These are phyloP conservation scores for Gobius niger DNA, from an alignment of 2,113 vertebrate species.

Conservation along the genomic window DNA sequence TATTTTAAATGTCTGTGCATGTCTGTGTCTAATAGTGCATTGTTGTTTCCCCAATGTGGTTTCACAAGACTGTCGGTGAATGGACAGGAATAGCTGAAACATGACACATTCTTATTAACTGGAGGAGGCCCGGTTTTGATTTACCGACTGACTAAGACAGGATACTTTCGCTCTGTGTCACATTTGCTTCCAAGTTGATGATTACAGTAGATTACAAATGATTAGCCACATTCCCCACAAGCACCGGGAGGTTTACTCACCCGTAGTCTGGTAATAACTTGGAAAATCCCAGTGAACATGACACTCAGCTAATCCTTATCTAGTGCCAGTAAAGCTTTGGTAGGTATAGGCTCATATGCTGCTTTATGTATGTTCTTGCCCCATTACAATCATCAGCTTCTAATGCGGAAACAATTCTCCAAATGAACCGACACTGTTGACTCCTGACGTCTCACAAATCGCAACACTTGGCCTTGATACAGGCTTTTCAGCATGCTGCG, in stretches of 20 bases:
- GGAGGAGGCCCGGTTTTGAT: background rate
- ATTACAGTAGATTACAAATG: constrained; percentile 3
- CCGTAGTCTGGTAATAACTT: background rate
- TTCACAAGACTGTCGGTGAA: background rate
- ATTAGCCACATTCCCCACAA: background rate
- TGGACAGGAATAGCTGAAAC: background rate
- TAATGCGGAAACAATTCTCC: too few species aligned
- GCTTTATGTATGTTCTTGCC: too few species aligned
- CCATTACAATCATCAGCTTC: too few species aligned
- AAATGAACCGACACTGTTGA: background rate
- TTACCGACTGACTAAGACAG: constrained; percentile 6
- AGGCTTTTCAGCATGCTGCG: background rate
- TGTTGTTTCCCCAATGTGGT: background rate
- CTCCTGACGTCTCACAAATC: background rate
- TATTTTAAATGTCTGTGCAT: too few species aligned
- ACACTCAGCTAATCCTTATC: too few species aligned
- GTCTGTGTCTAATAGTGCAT: background rate
- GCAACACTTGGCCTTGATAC: background rate
- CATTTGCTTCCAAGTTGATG: constrained; percentile 4
- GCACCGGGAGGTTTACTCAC: background rate
- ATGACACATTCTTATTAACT: background rate
- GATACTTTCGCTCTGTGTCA: background rate
- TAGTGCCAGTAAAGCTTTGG: too few species aligned
- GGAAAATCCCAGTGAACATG: too few species aligned
- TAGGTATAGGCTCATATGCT: too few species aligned